phyloP scores from a whole-genome alignment of 2,797 vertebrate genomes.

The Gymnothorax javanicus region DNA sequence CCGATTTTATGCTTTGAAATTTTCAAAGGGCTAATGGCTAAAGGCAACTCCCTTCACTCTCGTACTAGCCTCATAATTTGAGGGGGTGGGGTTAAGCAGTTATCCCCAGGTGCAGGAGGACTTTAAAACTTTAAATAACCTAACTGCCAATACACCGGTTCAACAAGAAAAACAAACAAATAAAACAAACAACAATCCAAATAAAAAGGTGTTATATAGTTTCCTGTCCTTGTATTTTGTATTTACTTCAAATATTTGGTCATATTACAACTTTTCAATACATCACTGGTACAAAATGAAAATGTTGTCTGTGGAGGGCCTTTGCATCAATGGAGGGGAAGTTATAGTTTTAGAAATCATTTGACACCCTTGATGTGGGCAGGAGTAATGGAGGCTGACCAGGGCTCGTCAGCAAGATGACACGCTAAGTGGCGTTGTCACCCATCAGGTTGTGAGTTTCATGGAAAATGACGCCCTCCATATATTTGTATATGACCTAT shows the following conservation, averaged over 20 bases:
- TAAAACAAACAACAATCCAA: neutral
- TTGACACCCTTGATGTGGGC: slow-evolving; percentile 86
- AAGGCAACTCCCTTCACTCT: slow-evolving; percentile 70
- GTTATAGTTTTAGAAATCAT: slow-evolving; percentile 79
- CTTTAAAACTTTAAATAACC: slow-evolving; percentile 72
- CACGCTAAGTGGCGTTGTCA: slow-evolving; percentile 82
- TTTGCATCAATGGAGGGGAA: slow-evolving; percentile 68
- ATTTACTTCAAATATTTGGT: slow-evolving; percentile 56
- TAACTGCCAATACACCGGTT: slow-evolving; percentile 56
- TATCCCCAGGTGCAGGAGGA: slow-evolving; percentile 67
- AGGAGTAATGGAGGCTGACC: slow-evolving; percentile 82
- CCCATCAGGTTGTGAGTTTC: slow-evolving; percentile 82
- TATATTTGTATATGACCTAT: slow-evolving; percentile 81
- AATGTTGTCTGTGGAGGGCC: slow-evolving; percentile 85
- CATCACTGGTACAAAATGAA: slow-evolving; percentile 76
- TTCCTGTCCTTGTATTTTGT: slow-evolving; percentile 64
- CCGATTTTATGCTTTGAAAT: slow-evolving; percentile 65
- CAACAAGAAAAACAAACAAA: slow-evolving; percentile 42
- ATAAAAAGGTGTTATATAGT: slow-evolving; percentile 68
- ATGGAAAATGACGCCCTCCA: slow-evolving; percentile 82
- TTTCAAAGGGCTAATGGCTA: slow-evolving; percentile 67
- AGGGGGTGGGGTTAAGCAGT: slow-evolving; percentile 35
- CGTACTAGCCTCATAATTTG: slow-evolving; percentile 61
- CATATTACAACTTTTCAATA: slow-evolving; percentile 70
- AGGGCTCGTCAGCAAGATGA: slow-evolving; percentile 81